phyloP scores from a whole-genome alignment of 2,888 invertebrate genomes.

The Colletes collaris region DNA sequence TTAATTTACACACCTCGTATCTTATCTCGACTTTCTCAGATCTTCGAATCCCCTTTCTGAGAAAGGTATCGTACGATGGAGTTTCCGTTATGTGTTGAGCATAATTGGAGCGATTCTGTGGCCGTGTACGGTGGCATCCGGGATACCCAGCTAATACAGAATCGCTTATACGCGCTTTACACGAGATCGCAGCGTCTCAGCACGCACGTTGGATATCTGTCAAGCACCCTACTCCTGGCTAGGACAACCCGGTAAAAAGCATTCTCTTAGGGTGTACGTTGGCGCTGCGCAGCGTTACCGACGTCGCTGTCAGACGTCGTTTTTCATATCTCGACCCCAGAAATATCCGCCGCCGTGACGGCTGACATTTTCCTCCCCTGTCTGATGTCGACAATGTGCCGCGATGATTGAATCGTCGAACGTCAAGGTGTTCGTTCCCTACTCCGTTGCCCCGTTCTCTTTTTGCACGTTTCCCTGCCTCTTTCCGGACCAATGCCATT shows the following conservation, averaged over 20 bases:
- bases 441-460: background rate
- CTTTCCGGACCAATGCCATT: conserved; percentile 51
- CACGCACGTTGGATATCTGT: conserved; percentile 62
- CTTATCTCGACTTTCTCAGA: no score
- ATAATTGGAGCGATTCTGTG: no score
- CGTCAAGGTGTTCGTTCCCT: conserved; percentile 60
- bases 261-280: conserved; percentile 58
- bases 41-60: no score
- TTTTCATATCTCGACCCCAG: conserved; percentile 72
- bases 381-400: conserved; percentile 71
- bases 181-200: conserved; percentile 47
- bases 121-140: conserved; percentile 32
- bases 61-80: no score
- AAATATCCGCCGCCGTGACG: conserved; percentile 68
- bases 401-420: conserved; percentile 77
- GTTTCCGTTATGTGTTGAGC: no score
- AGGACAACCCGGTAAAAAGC: conserved; percentile 58
- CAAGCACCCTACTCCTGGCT: conserved; percentile 35
- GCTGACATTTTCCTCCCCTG: conserved; percentile 67
- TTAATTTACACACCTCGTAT: no score
- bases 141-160: conserved; percentile 60
- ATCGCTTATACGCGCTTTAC: conserved; percentile 59
- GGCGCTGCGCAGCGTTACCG: conserved; percentile 43
- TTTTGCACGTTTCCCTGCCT: no score
- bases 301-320: conserved; percentile 68